Conservation (phyloP, 2,113 vertebrate species). For the Salminus brasiliensis region DNA sequence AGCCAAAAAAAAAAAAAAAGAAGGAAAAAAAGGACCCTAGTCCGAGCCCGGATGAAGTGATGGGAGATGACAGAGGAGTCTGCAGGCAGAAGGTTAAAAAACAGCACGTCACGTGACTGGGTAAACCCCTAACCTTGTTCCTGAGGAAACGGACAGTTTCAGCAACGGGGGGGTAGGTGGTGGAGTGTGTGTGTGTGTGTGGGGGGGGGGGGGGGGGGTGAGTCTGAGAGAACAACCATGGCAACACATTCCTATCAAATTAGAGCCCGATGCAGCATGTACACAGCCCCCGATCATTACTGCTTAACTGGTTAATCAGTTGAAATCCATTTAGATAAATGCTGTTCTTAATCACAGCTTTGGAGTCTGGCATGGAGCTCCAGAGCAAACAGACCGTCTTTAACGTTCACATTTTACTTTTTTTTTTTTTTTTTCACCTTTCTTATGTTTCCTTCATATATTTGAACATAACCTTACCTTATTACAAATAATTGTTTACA, state of each 20-base stretch:
- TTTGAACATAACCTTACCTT: too few species aligned
- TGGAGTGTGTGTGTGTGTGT: too few species aligned
- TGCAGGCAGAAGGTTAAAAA: conserved; percentile 79
- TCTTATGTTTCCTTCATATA: background rate
- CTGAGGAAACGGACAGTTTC: conserved; percentile 70
- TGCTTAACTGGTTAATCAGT: conserved; percentile 57
- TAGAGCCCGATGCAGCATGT: conserved; percentile 51
- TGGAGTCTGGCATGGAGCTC: background rate
- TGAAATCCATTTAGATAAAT: conserved; percentile 60
- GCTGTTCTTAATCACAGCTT: conserved; percentile 51
- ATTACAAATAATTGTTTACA: too few species aligned
- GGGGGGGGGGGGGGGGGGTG: conserved; percentile 12
- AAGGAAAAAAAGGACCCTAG: conserved; percentile 43
- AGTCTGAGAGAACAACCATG: conserved; percentile 48
- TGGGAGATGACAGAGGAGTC: conserved; percentile 78
- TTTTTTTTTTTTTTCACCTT: background rate
- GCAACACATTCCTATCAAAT: conserved; percentile 61
- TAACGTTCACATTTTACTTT: background rate
- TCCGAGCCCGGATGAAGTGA: conserved; percentile 72
- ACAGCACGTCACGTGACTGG: conserved; percentile 72
- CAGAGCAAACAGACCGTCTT: conserved; percentile 10
- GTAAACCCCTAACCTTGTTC: conserved; percentile 73
- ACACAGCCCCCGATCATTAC: conserved; percentile 54
- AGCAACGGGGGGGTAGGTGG: background rate
- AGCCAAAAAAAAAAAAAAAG: too few species aligned